Conservation (phyloP, 2,113 vertebrate genomes). For the Casuarius casuarius region DNA sequence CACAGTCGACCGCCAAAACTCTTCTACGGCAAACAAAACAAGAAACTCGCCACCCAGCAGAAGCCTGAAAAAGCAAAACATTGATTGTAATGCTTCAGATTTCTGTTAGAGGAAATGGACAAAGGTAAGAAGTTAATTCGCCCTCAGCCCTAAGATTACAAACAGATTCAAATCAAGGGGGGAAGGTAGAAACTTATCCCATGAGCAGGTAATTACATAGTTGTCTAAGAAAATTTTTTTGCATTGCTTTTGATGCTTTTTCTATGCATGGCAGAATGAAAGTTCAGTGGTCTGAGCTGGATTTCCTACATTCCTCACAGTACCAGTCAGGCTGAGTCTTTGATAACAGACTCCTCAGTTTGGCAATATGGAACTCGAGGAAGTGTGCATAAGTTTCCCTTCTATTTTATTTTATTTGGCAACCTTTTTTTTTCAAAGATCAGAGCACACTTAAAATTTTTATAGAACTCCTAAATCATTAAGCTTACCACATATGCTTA, state of each 20-base stretch:
- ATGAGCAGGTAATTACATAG: background rate
- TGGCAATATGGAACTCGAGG: conserved; percentile 42
- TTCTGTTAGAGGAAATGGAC: background rate
- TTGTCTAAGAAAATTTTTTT: conserved; percentile 41
- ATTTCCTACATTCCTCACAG: conserved; percentile 57
- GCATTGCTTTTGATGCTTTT: conserved; percentile 62
- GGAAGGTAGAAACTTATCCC: background rate
- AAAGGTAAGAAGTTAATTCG: conserved; percentile 1
- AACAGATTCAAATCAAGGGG: background rate
- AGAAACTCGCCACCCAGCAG: background rate
- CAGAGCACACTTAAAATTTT: conserved; percentile 55
- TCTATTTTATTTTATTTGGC: conserved; percentile 50
- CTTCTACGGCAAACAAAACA: background rate
- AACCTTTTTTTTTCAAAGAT: conserved; percentile 55
- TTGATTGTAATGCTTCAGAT: background rate
- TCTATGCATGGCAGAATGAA: conserved; percentile 8
- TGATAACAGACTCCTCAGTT: conserved; percentile 58
- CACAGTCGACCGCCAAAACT: background rate
- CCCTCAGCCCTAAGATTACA: background rate
- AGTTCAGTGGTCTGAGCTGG: conserved; percentile 49
- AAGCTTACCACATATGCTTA: background rate
- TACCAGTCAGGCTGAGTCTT: conserved; percentile 30
- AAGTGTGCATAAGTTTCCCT: conserved; percentile 60
- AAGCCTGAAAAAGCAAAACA: background rate
- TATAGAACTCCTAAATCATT: conserved; percentile 47